Evolutionary conservation across 2,888 invertebrate genomes (phyloP), one percentile per base, ranked within the genome.

Genomic region (Macaria liturata): DNA sequence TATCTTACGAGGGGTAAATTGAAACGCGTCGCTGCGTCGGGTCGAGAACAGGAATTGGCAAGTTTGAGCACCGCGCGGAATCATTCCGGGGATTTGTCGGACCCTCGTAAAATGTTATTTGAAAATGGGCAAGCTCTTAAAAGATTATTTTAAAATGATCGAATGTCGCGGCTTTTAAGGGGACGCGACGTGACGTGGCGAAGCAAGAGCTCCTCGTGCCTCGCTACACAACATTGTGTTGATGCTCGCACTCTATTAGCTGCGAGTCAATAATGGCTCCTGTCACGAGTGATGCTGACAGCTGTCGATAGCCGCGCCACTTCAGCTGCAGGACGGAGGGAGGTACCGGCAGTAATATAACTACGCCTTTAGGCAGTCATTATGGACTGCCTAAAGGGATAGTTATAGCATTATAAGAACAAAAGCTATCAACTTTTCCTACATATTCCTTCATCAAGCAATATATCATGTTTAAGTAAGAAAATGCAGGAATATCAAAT

Each of bases 81-180:
- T 75, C 75, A 73, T 82, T 80, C 66, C 71, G 68, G 73, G 82
- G 82, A 84, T 85, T 84, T 83, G 81, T 82, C 75, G 72, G 78
- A 81, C 84, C 85, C 82, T 85, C 84, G 80, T 84, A 85, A 84
- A 86, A 80, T 74, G 75, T 69, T 81, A 74, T 75, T 77, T 75
- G 76, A 74, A 77, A 80, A 78, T 75, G 72, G 69, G 62, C 59
- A 63, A 68, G 69, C 69, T 71, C 62, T 70, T 70, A 68, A 66
- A 71, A 74, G 76, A 80, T 81, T 84, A 79, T 83, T 85, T 81
- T 80, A 75, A 75, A 74, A 57, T 55, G 72, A 69, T 71, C 65
- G 54, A 60, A 81, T 81, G 81, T 82, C 76, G 74, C 59, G 64
- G 73, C 75, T 62, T 73, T 77, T 78, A 71, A 64, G 65, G 61